These are phyloP conservation scores for Sepioteuthis lessoniana DNA, from an alignment of 2,888 invertebrate species.

Conservation along the genomic window DNA sequence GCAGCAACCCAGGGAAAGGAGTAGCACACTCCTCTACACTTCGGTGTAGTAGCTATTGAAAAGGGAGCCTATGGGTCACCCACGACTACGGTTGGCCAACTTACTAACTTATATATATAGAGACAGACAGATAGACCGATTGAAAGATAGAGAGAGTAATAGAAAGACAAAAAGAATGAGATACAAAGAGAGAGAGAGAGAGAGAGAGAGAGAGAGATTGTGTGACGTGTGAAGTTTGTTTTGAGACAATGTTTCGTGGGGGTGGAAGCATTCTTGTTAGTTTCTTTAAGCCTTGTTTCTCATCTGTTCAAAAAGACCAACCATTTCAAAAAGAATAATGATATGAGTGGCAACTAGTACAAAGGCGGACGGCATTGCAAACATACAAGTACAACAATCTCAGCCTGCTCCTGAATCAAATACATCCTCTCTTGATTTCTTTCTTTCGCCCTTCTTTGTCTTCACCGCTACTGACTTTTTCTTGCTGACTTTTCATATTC, in stretches of 20 bases:
- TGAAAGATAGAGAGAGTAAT: no score
- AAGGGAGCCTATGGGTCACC: no score
- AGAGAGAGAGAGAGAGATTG: not conserved
- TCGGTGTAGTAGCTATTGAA: no score
- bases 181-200: not conserved
- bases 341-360: not conserved
- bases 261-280: not conserved
- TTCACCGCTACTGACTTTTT: not conserved
- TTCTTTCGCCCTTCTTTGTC: not conserved
- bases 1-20: no score
- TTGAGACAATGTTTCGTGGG: not conserved
- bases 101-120: no score
- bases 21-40: no score
- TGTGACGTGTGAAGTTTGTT: not conserved
- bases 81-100: no score
- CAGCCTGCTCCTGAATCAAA: not conserved
- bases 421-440: not conserved
- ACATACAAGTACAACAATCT: not conserved
- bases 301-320: not conserved
- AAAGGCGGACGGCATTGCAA: not conserved
- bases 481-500: slow-evolving; percentile 21
- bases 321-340: not conserved
- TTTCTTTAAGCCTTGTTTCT: not conserved
- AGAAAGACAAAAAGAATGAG: no score
- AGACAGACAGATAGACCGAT: no score